phyloP scores from a whole-genome alignment of 2,113 vertebrate species.

The Chinchilla lanigera region DNA sequence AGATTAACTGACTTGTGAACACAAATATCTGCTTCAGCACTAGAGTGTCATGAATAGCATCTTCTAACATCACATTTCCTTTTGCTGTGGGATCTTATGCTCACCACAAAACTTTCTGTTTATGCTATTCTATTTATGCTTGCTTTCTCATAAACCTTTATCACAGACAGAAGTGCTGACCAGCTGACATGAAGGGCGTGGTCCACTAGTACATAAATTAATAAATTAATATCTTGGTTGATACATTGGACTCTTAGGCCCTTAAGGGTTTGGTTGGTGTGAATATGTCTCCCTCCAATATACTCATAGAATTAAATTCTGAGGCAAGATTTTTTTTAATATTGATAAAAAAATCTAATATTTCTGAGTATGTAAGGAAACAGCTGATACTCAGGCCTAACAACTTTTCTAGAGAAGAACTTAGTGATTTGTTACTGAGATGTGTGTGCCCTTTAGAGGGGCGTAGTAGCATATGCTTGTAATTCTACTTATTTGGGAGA shows the following conservation, averaged over 20 bases:
- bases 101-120: not conserved
- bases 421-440: not conserved
- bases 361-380: not conserved
- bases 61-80: not conserved
- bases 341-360: constrained; percentile 32
- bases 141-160: not conserved
- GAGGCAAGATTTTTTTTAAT: constrained; percentile 40
- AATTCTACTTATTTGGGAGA: not conserved
- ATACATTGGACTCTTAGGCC: not conserved
- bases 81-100: not conserved
- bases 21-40: not conserved
- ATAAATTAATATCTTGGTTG: not conserved
- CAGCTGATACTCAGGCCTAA: not conserved
- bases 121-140: constrained; percentile 14
- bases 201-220: not conserved
- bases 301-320: constrained; percentile 10
- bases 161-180: not conserved
- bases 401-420: constrained; percentile 1
- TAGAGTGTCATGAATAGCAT: not conserved
- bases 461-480: not conserved
- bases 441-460: not conserved
- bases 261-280: not conserved
- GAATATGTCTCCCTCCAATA: not conserved
- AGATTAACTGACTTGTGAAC: not conserved
- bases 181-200: not conserved